Conservation (phyloP, 2,797 vertebrate species). For the Alauda arvensis region DNA sequence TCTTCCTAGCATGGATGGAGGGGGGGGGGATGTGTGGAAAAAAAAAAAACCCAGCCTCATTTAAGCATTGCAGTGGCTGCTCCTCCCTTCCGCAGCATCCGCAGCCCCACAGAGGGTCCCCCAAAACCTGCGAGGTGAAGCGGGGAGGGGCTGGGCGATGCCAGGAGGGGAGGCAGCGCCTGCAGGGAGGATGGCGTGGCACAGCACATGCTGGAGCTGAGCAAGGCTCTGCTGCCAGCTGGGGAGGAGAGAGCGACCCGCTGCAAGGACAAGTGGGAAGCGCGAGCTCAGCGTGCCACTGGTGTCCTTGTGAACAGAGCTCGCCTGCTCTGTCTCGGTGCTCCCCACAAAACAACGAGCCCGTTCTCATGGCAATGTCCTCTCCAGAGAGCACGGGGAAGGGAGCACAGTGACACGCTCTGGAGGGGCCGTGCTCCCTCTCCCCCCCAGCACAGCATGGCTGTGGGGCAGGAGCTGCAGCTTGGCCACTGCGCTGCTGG, state of each 20-base stretch:
- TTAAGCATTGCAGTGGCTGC: not conserved
- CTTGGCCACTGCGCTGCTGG: not conserved
- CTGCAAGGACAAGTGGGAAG: slow-evolving; percentile 56
- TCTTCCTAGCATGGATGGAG: slow-evolving; percentile 19
- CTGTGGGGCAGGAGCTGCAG: not conserved
- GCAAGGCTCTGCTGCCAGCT: not conserved
- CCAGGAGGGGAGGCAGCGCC: not conserved
- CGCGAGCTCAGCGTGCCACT: slow-evolving; percentile 13
- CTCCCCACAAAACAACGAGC: slow-evolving; percentile 24
- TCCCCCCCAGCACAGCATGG: fast-evolving
- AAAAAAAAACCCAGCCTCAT: slow-evolving; percentile 11
- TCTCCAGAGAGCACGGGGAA: not conserved
- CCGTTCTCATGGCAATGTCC: slow-evolving; percentile 37
- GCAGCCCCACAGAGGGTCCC: not conserved
- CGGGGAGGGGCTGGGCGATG: not conserved
- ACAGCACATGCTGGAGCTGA: not conserved
- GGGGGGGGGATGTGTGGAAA: not conserved
- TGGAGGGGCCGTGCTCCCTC: not conserved
- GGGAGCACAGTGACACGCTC: not conserved
- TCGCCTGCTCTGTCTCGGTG: not conserved
- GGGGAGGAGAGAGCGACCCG: slow-evolving; percentile 48
- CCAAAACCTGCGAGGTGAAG: not conserved
- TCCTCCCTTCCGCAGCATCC: not conserved
- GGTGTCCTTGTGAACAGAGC: slow-evolving; percentile 41
- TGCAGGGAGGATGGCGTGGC: not conserved